Percentiles rank a stretch among this genome's conserved stretches.
Evolutionary conservation across 2,888 invertebrate genomes (phyloP).

Genomic region (Stenichneumon culpator): DNA sequence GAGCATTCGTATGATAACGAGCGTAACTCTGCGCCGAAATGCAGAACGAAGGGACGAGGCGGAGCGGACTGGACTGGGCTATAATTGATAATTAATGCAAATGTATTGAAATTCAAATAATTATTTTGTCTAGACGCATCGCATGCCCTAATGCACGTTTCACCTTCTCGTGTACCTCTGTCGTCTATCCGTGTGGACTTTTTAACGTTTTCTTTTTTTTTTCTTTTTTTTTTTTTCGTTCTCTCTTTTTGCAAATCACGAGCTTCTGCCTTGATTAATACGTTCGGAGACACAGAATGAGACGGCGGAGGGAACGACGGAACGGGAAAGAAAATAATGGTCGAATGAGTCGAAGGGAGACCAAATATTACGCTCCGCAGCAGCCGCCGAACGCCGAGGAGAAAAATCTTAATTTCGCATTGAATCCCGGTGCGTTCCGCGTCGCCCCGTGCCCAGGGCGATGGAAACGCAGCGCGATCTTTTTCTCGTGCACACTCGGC

Average conservation of each 20-base stretch:
- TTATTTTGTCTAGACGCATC: conserved; percentile 85
- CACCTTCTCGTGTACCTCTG: conserved; percentile 37
- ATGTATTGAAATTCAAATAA: conserved; percentile 84
- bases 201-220: not conserved
- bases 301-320: not conserved
- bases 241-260: conserved; percentile 1
- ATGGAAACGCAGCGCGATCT: conserved; percentile 30
- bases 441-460: conserved; percentile 64
- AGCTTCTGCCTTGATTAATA: conserved; percentile 12
- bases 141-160: conserved; percentile 80
- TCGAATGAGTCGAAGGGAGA: conserved; percentile 34
- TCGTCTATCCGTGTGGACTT: conserved; percentile 27
- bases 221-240: conserved; percentile 18
- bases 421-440: conserved; percentile 48
- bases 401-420: too few species aligned
- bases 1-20: conserved; percentile 81
- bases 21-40: conserved; percentile 76
- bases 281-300: conserved; percentile 8
- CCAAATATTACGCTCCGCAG: not conserved
- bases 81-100: conserved; percentile 80
- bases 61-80: conserved; percentile 65
- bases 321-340: conserved; percentile 23
- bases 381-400: too few species aligned
- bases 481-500: conserved; percentile 6
- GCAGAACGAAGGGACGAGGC: conserved; percentile 60